Evolutionary conservation across 2,113 vertebrate genomes (phyloP), one percentile per base, ranked within the genome.

Genomic region (Lipophrys pholis): DNA sequence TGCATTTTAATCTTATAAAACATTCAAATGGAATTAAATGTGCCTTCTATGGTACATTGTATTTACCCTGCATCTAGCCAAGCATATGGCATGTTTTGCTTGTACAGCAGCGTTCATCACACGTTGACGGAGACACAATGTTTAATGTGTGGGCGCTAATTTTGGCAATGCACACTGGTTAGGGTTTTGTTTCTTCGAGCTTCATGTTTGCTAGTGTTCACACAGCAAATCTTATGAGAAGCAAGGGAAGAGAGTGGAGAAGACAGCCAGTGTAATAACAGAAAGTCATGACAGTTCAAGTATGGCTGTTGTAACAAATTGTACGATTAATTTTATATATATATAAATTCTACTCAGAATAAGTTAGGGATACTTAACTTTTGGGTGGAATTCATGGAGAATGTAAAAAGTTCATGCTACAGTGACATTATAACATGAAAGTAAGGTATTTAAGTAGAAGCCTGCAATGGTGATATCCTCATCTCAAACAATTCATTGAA

Each of bases 81-180:
- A 69, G 58, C 45, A 56, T 48, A 66, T 61, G 80, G 83, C 83
- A 67, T 84, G 54, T 68, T 82, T 79, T 80, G 49, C 52, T 62
- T 64, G 21, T 83, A 69, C 78, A 76, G 67, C 59, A 77, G 78
- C 73, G 72, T 71, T 78, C 89, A 66, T 65, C 63, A 73, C 76
- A 70, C 76, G 80, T 60, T 78, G 81, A 78, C 80, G 80, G 66
- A 35, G 83, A 84, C 21, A 85, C 86, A 87, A 87, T 93, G 84
- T 85, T 85, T 67, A 53, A 75, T 88, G 89, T 90, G 89, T 92
- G 90, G 90, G 92, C 88, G 89, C 77, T 63, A 63, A 56, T 81
- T 78, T 87, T 91, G 90, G 89, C 91, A 87, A 50, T 40, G 42
- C 78, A 77, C 76, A 76, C 83, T 80, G 87, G 84, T 84, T 80